These are phyloP conservation scores for Cyphomyrus discorhynchus DNA, from an alignment of 2,113 vertebrate species.

Conservation along the genomic window DNA sequence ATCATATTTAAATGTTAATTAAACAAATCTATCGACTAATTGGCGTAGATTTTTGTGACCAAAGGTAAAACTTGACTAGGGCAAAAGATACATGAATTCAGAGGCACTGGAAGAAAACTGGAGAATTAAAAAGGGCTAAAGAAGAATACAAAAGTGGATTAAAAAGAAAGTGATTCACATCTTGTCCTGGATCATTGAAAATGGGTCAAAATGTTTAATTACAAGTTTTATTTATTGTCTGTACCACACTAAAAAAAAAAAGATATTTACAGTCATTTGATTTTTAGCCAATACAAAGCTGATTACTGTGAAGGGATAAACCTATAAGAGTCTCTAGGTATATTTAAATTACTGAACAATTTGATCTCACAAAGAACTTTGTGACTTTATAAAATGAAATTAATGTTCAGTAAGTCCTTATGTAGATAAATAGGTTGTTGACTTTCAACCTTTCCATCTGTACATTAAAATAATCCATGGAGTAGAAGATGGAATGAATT, in stretches of 20 bases:
- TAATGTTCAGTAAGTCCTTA: slow-evolving; percentile 1
- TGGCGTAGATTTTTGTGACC: neutral
- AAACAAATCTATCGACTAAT: neutral
- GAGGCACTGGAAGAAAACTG: neutral
- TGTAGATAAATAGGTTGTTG: neutral
- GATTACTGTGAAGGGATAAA: neutral
- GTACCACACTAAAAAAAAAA: neutral
- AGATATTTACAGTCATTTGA: neutral
- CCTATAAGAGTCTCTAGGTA: neutral
- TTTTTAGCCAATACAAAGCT: neutral
- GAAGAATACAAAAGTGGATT: neutral
- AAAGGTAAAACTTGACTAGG: neutral
- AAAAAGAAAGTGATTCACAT: neutral
- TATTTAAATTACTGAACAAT: neutral
- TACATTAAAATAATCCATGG: neutral
- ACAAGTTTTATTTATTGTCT: neutral
- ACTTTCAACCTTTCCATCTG: neutral
- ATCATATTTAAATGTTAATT: neutral
- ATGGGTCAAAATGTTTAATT: neutral
- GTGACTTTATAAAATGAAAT: neutral
- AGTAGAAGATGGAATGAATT: neutral
- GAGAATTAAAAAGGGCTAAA: neutral
- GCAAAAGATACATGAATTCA: neutral
- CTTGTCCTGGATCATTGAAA: neutral
- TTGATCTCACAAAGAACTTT: neutral